phyloP scores from a whole-genome alignment of 2,888 invertebrate species.

The Machimus rusticus region DNA sequence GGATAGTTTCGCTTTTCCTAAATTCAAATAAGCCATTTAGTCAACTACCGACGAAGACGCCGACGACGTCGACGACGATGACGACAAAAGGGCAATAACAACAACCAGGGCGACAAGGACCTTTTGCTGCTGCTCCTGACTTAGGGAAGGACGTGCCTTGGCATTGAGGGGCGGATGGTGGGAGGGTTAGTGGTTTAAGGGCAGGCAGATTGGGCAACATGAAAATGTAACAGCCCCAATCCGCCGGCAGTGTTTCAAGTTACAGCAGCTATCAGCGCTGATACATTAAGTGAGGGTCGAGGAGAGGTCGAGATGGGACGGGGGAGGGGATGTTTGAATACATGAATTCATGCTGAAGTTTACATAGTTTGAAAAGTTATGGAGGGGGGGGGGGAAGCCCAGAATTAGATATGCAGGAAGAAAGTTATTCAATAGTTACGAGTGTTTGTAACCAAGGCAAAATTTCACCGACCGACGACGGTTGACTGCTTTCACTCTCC shows the following conservation, averaged over 20 bases:
- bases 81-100: background rate
- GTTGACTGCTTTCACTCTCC: background rate
- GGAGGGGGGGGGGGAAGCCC: background rate
- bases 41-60: background rate
- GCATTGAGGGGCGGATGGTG: background rate
- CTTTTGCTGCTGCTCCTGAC: background rate
- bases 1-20: background rate
- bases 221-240: background rate
- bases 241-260: background rate
- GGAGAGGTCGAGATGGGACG: background rate
- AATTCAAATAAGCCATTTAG: background rate
- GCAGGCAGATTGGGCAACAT: background rate
- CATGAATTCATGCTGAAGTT: slow-evolving; percentile 11
- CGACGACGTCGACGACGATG: background rate
- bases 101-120: background rate
- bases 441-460: background rate
- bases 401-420: slow-evolving; percentile 21
- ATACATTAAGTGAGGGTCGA: background rate
- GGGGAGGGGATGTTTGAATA: background rate
- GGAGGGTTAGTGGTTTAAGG: background rate
- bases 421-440: slow-evolving; percentile 16
- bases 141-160: background rate
- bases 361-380: slow-evolving; percentile 17
- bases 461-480: background rate
- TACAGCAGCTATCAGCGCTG: background rate